These are phyloP conservation scores for Vanessa tameamea DNA, from an alignment of 1,140 invertebrate genomes.

Conservation along the genomic window DNA sequence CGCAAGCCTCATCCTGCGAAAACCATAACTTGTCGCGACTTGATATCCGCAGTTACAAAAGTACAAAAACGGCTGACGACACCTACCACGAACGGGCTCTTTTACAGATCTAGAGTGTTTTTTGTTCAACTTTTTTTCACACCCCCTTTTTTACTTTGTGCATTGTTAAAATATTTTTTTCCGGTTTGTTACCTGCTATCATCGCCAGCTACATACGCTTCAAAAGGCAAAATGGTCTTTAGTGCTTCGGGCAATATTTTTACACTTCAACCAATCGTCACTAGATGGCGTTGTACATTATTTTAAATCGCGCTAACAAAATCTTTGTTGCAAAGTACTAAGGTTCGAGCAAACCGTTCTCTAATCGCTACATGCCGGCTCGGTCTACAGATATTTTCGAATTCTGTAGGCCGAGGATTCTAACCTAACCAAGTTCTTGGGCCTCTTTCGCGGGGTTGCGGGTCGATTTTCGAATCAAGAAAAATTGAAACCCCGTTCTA, in stretches of 20 bases:
- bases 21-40: slow-evolving; percentile 31
- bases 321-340: not conserved
- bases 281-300: slow-evolving; percentile 49
- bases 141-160: slow-evolving; percentile 34
- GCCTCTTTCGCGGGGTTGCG: slow-evolving; percentile 73
- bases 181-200: slow-evolving; percentile 20
- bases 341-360: not conserved
- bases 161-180: slow-evolving; percentile 37
- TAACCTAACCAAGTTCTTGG: slow-evolving; percentile 78
- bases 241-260: not conserved
- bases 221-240: not conserved
- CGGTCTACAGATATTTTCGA: slow-evolving; percentile 53
- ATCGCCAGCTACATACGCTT: slow-evolving; percentile 1
- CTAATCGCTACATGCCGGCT: slow-evolving; percentile 59
- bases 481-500: slow-evolving; percentile 73
- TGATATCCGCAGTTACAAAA: slow-evolving; percentile 34
- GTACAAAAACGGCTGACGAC: slow-evolving; percentile 29
- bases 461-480: slow-evolving; percentile 75
- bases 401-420: slow-evolving; percentile 60
- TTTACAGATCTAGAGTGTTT: slow-evolving; percentile 36
- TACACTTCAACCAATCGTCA: not conserved
- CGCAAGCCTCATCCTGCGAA: slow-evolving; percentile 40
- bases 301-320: slow-evolving; percentile 44
- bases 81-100: slow-evolving; percentile 33
- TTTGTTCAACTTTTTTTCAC: slow-evolving; percentile 36